Conservation (phyloP, 1,140 invertebrate species). For the Bombus polaris region DNA sequence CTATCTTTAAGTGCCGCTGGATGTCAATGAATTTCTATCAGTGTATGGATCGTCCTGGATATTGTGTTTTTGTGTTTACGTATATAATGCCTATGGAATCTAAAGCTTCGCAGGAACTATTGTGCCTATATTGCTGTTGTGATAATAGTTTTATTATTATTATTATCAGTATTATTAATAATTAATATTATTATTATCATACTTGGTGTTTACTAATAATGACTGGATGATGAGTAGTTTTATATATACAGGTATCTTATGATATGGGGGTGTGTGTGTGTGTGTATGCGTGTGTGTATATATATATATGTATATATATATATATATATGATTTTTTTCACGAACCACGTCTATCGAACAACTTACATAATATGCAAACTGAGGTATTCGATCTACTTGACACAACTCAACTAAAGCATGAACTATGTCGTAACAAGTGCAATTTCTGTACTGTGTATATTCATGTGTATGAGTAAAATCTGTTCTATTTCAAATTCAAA, state of each 20-base stretch:
- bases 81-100: constrained; percentile 60
- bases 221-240: constrained; percentile 50
- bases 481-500: constrained; percentile 24
- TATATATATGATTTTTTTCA: constrained; percentile 19
- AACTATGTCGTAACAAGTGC: constrained; percentile 75
- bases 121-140: constrained; percentile 68
- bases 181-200: constrained; percentile 54
- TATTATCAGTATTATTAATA: constrained; percentile 48
- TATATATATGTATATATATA: not conserved
- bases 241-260: constrained; percentile 75
- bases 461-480: constrained; percentile 42
- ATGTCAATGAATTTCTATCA: constrained; percentile 56
- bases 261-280: constrained; percentile 69
- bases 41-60: constrained; percentile 58
- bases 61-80: constrained; percentile 60
- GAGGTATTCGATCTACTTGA: constrained; percentile 62
- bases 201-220: constrained; percentile 45
- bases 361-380: constrained; percentile 62
- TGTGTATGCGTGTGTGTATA: not conserved
- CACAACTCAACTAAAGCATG: constrained; percentile 69
- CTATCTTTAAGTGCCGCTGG: constrained; percentile 64
- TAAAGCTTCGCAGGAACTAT: constrained; percentile 70
- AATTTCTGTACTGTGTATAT: constrained; percentile 51
- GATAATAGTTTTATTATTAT: constrained; percentile 57
- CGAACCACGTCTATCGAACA: constrained; percentile 57